These are phyloP conservation scores for Theocolax elegans DNA, from an alignment of 1,140 invertebrate genomes.

Conservation along the genomic window DNA sequence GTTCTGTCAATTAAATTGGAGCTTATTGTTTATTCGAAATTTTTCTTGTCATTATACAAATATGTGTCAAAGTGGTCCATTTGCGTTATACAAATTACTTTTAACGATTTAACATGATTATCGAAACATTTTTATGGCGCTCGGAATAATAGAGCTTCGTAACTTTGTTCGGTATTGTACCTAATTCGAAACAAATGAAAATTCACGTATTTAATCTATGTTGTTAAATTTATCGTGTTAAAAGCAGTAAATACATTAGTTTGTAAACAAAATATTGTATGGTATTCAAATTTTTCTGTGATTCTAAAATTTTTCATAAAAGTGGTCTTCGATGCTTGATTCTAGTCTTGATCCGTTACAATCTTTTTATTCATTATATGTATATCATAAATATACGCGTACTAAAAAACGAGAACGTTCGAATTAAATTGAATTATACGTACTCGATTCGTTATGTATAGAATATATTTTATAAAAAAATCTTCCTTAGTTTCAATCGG, in stretches of 20 bases:
- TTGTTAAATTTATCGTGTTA: no score
- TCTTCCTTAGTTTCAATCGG: conserved; percentile 8
- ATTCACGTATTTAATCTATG: no score
- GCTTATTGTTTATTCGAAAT: neutral
- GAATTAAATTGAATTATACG: neutral
- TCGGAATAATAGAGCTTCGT: neutral
- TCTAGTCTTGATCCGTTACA: neutral
- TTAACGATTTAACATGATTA: conserved; percentile 28
- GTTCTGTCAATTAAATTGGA: neutral
- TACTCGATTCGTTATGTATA: conserved; percentile 16
- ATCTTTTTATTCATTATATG: neutral
- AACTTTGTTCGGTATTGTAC: neutral
- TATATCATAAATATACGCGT: neutral
- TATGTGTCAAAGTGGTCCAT: conserved; percentile 26
- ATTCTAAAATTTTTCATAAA: neutral
- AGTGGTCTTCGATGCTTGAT: neutral
- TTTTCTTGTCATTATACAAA: conserved; percentile 10
- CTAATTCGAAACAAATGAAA: neutral
- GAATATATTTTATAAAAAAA: conserved; percentile 15
- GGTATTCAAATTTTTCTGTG: neutral
- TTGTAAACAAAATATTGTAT: neutral
- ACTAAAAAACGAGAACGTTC: conserved; percentile 1
- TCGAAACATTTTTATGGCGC: conserved; percentile 18
- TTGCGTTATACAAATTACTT: conserved; percentile 12
- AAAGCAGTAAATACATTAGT: no score